Base-by-base conservation (phyloP, 2,113 vertebrate species). In the Serinus canaria region DNA sequence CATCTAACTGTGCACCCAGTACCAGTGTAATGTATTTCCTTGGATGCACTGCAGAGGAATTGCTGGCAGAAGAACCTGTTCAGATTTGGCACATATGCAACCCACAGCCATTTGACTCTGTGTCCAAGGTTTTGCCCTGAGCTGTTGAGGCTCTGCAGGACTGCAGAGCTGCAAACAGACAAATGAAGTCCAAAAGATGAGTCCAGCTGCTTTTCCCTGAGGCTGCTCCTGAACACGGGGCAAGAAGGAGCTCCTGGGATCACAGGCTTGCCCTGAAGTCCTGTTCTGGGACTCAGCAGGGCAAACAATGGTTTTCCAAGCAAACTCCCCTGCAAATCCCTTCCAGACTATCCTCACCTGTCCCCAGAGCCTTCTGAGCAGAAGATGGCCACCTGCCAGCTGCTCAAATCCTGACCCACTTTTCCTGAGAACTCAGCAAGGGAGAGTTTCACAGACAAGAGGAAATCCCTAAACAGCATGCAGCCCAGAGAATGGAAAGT, bases 361-460 rank as follows among this genome's bases (percentile, higher is more conserved):
- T 91, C 72, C 78, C 63, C 49, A 83, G 79, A 76, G 87, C 18
- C 60, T 90, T 75, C 53, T 55, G 83, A 64, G 62, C 23, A 78
- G 66, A 20, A 83, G 63, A 49, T 93, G 92, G 94, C 39, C 49
- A 28, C 15, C 35, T 46, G 89, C 94, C 90, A 96, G 78, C 56
- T 88, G 27, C 75, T 79, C 35, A 68, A 53, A 85, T 79, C 83
- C 85, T 95, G 91, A 96, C 79, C 49, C 43, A 66, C 37, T 79
- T 70, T 87, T 88, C 84, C 67, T 94, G 89, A 95, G 95, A 96
- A 95, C 89, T 44, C 56, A 72, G 37, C 62, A 67, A 92, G 73
- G 28, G 70, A 93, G 35, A 78, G 73, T 95, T 91, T 95, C 96
- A 96, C 86, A 95, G 77, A 92, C 67, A 66, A 63, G 68, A 94